Evolutionary conservation across 2,797 vertebrate genomes (phyloP), one percentile per base, ranked within the genome.

Genomic region (Centroberyx gerrardi): DNA sequence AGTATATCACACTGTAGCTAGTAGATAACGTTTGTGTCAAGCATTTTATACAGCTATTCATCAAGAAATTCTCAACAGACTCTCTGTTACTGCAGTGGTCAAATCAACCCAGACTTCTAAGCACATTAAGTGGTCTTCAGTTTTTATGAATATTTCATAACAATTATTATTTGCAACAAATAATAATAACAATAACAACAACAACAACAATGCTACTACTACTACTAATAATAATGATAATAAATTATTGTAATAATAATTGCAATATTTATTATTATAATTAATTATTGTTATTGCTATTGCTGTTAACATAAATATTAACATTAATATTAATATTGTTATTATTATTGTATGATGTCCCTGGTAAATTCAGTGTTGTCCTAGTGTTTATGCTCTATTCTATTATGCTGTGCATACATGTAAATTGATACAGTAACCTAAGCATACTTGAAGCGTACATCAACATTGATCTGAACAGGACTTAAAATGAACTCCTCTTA

Each of bases 401-500:
- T 14, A n/a, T 17, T 49, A 15, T 55, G 28, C 12, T 15, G 6
- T 29, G 27, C 13, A 5, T 13, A 56, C 54, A 31, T 22, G 27
- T 8, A 18, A 31, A 15, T 14, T 28, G 13, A 31, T 13, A 29
- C 7, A 15, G 27, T 10, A 28, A 12, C 53, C 27, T 15, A 22
- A 36, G 55, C 48, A n/a, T 36, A 79, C 74, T 77, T 83, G 83
- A 76, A 87, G 82, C 68, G 68, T 74, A 88, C 84, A 88, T 84
- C 75, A 68, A 48, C 78, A 56, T 73, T 81, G 76, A 90, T 90
- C 85, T 85, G 71, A 88, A 56, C 42, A 68, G 46, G 83, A 76
- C 76, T 87, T 83, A 74, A 88, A 88, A 83, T 81, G 82, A 28
- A 46, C 38, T 83, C 29, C 81, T 84, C 77, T 71, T 82, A 87